These are phyloP conservation scores for Liposcelis brunnea DNA, from an alignment of 2,888 invertebrate genomes.

Conservation along the genomic window DNA sequence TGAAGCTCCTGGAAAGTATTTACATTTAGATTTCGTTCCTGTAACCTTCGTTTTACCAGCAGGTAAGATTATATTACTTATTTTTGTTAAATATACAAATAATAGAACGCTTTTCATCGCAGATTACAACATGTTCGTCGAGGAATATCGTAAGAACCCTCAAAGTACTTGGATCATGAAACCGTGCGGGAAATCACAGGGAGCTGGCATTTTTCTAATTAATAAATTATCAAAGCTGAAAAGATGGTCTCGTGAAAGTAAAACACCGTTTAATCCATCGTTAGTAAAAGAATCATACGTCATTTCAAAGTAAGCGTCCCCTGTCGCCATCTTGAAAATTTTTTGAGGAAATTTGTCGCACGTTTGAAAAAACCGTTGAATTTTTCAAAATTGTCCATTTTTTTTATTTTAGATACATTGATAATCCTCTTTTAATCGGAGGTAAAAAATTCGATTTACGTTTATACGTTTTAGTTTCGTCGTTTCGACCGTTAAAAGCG, in stretches of 20 bases:
- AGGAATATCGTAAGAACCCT: conserved; percentile 86
- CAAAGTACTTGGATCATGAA: conserved; percentile 97
- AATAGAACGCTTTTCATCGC: not conserved
- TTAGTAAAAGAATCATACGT: conserved; percentile 82
- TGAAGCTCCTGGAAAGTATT: conserved; percentile 49
- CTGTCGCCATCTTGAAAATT: too few relatives aligned
- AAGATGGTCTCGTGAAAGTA: conserved; percentile 74
- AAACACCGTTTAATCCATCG: conserved; percentile 69
- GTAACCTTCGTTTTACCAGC: conserved; percentile 86
- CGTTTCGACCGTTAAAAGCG: conserved; percentile 82
- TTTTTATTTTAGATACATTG: conserved; percentile 50
- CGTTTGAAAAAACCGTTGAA: not conserved
- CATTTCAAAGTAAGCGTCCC: conserved; percentile 55
- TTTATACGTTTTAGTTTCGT: conserved; percentile 81
- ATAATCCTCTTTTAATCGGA: conserved; percentile 85
- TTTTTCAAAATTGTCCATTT: not conserved
- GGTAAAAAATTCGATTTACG: conserved; percentile 92
- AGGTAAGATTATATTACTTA: conserved; percentile 24
- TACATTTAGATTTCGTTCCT: conserved; percentile 81
- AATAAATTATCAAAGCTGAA: conserved; percentile 89
- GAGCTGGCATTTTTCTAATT: conserved; percentile 88
- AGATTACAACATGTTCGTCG: conserved; percentile 94
- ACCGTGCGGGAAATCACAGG: conserved; percentile 87
- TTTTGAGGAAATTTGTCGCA: too few relatives aligned
- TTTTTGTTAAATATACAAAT: not conserved